Conservation (phyloP, 2,797 vertebrate species). For the Aphelocoma californica region DNA sequence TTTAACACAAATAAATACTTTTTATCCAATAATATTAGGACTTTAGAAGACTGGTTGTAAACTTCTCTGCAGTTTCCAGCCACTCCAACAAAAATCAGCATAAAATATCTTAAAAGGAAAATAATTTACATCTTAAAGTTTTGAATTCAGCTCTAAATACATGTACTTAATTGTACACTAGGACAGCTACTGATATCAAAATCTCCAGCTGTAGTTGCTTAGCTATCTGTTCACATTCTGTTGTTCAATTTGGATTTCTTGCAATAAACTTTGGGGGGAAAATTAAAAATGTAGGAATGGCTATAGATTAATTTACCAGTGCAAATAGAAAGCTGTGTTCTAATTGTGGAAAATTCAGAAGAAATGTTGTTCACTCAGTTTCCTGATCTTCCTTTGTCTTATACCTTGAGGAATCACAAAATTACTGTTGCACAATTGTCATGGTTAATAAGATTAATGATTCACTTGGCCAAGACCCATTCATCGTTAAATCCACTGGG, state of each 20-base stretch:
- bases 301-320: background rate
- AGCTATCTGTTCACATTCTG: background rate
- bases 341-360: background rate
- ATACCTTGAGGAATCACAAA: background rate
- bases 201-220: background rate
- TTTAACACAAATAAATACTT: background rate
- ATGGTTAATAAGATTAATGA: background rate
- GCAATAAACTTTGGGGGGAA: background rate
- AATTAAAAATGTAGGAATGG: background rate
- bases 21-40: background rate
- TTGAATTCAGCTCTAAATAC: background rate
- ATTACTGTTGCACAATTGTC: background rate
- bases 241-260: background rate
- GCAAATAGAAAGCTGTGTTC: background rate
- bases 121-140: background rate
- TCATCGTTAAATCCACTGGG: background rate
- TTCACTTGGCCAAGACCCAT: background rate
- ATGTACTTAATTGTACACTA: background rate
- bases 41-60: background rate
- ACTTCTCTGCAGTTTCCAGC: background rate
- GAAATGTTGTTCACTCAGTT: background rate
- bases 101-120: background rate
- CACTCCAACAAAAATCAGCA: background rate
- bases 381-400: background rate
- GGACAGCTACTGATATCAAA: background rate